These are phyloP conservation scores for Alosa sapidissima DNA, from an alignment of 2,797 vertebrate species.

Conservation along the genomic window DNA sequence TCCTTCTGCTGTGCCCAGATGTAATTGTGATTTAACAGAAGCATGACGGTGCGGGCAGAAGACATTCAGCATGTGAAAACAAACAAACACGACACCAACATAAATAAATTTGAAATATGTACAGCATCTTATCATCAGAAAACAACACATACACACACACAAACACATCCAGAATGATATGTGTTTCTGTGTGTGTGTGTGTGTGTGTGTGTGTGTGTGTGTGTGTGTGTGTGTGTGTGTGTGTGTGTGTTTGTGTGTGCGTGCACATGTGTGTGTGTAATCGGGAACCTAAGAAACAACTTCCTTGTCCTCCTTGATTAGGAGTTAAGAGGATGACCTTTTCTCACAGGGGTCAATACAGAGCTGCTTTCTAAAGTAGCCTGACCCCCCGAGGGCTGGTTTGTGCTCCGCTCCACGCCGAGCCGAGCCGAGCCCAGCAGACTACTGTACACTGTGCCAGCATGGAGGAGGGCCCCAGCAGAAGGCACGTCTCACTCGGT, in stretches of 20 bases:
- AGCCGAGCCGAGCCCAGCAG: not conserved
- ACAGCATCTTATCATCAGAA: conserved; percentile 67
- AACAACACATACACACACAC: not conserved
- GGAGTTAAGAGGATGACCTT: conserved; percentile 69
- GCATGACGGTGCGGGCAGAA: conserved; percentile 64
- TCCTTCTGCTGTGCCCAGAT: conserved; percentile 61
- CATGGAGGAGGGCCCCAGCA: not conserved
- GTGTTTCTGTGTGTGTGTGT: conserved; percentile 66
- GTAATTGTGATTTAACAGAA: conserved; percentile 64
- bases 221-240: conserved; percentile 20
- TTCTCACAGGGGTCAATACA: conserved; percentile 70
- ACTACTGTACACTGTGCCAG: conserved; percentile 11
- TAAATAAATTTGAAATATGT: conserved; percentile 70
- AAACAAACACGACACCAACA: conserved; percentile 73
- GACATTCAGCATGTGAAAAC: conserved; percentile 62
- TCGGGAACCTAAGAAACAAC: conserved; percentile 70
- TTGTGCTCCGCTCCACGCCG: not conserved
- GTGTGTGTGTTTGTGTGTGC: not conserved
- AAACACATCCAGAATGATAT: conserved; percentile 59
- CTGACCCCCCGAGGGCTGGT: not conserved
- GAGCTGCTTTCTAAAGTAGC: conserved; percentile 8
- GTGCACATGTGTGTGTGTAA: conserved; percentile 11
- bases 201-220: not conserved
- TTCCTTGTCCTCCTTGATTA: conserved; percentile 67
- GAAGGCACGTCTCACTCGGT: conserved; percentile 2